Evolutionary conservation across 2,113 vertebrate species (phyloP), one percentile per base, ranked within the genome.

Genomic region (Tachycineta bicolor): DNA sequence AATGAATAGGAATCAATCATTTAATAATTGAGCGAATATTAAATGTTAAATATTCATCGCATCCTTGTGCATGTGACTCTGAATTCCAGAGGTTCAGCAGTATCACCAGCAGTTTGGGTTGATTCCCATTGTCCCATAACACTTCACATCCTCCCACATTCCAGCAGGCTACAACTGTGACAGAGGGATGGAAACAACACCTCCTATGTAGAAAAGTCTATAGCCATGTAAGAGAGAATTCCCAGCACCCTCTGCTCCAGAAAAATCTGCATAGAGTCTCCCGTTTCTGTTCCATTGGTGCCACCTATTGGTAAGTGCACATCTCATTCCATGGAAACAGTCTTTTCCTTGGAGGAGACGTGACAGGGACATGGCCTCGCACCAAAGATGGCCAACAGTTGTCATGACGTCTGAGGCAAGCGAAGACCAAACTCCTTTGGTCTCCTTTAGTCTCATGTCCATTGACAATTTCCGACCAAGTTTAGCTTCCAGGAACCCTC

Each of bases 281-380:
- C 0, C 18, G 96, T 97, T 96, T 70, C 91, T 92, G 70, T 95
- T 94, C 91, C 77, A 82, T 14, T 93, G 84, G 91, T 96, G 96
- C 93, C 96, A 96, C 94, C 96, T 97, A 96, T 96, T 91, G 95
- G 91, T 65, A 55, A 89, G 86, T 84, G 91, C 52, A 86, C 60
- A 39, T 15, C 53, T 18, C 83, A 82, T 23, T 23, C 56, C 80
- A 49, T 5, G 29, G 44, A 50, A 94, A 39, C 9, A 26, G n/a
- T 13, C 4, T 2, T 44, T 87, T 70, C 47, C 68, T 63, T 67
- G 34, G 47, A 60, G 41, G 39, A 60, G 56, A 2, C 0, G 5
- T 17, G 47, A 2, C 29, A 12, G 20, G 16, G 31, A 11, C 34
- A 4, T 14, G 55, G 23, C 6, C 2, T 28, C 47, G 68, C 49